phyloP scores from a whole-genome alignment of 2,113 vertebrate species.

The Hippocampus abdominalis region DNA sequence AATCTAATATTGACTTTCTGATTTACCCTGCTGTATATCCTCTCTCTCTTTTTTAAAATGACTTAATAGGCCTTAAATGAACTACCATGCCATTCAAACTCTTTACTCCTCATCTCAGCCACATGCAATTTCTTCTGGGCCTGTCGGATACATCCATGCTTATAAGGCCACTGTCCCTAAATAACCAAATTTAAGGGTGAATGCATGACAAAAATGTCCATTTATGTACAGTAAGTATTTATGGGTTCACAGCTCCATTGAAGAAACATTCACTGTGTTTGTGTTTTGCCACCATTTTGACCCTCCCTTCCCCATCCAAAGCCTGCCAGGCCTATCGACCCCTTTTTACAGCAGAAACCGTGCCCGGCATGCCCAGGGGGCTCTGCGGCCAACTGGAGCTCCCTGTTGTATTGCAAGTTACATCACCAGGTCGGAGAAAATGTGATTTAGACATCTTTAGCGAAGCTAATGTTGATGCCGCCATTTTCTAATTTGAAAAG shows the following conservation, averaged over 20 bases:
- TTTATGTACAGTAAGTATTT: too few relatives aligned
- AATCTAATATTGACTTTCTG: too few relatives aligned
- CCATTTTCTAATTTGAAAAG: too few relatives aligned
- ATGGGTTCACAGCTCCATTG: too few relatives aligned
- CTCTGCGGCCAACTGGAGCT: conserved; percentile 41
- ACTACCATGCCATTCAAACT: neutral
- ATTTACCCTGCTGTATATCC: too few relatives aligned
- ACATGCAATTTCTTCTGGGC: neutral
- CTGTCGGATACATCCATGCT: conserved; percentile 7
- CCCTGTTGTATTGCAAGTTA: conserved; percentile 10
- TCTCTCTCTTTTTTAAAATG: too few relatives aligned
- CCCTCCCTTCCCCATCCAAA: conserved; percentile 13
- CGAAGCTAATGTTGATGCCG: too few relatives aligned
- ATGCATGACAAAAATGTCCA: too few relatives aligned
- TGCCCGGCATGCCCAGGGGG: conserved; percentile 27
- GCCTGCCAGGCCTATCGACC: conserved; percentile 41
- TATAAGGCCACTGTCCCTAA: conserved; percentile 62
- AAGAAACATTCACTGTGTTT: conserved; percentile 55
- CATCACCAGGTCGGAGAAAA: too few relatives aligned
- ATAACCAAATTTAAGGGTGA: too few relatives aligned
- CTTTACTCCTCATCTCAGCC: neutral
- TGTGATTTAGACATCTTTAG: too few relatives aligned
- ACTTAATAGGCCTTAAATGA: neutral
- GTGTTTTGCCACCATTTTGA: conserved; percentile 13
- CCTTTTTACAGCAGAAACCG: conserved; percentile 26